These are phyloP conservation scores for Diachrysia chrysitis DNA, from an alignment of 2,888 invertebrate genomes.

Conservation along the genomic window DNA sequence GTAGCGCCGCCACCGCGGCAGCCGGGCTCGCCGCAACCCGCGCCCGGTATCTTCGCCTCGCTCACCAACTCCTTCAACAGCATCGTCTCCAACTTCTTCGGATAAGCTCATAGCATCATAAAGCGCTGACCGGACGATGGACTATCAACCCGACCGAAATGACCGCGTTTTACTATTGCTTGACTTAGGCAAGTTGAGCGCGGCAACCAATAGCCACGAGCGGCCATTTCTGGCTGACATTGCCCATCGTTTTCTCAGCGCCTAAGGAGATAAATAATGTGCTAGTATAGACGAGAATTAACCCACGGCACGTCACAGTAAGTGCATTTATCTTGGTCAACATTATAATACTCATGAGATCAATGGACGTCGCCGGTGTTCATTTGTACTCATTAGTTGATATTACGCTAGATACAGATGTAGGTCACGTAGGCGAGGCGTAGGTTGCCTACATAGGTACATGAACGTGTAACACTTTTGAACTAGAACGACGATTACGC, in stretches of 20 bases:
- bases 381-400: conserved; percentile 2
- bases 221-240: no score
- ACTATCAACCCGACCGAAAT: background rate
- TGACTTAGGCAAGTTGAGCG: background rate
- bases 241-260: background rate
- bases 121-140: background rate
- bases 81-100: conserved; percentile 94
- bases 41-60: conserved; percentile 92
- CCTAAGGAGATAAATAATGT: background rate
- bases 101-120: conserved; percentile 77
- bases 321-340: background rate
- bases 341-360: background rate
- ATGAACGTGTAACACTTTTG: background rate
- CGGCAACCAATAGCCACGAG: no score
- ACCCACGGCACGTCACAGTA: background rate
- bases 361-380: background rate
- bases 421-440: background rate
- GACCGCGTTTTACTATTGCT: background rate
- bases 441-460: background rate
- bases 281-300: background rate
- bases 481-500: background rate
- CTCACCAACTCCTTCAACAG: conserved; percentile 94
- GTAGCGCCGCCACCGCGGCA: conserved; percentile 81
- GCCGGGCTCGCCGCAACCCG: conserved; percentile 83
- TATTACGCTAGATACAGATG: background rate